Conservation (phyloP, 2,113 vertebrate species). For the Hypomesus transpacificus region DNA sequence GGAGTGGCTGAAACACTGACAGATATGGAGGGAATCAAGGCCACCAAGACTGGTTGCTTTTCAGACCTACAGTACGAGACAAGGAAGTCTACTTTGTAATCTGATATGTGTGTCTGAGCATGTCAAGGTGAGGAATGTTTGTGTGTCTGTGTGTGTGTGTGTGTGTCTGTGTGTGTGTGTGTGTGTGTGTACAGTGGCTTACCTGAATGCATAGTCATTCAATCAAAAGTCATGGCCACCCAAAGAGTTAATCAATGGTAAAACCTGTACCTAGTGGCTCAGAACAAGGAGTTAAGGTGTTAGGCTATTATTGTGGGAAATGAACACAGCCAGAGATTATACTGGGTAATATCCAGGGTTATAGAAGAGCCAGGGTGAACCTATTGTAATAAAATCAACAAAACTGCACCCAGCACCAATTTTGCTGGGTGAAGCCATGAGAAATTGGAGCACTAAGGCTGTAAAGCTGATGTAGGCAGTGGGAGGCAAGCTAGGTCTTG, state of each 20-base stretch:
- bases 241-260: constrained; percentile 15
- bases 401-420: background rate
- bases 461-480: constrained; percentile 8
- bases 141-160: background rate
- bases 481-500: background rate
- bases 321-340: background rate
- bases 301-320: constrained; percentile 21
- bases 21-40: constrained; percentile 10
- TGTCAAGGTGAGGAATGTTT: background rate
- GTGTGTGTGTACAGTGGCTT: background rate
- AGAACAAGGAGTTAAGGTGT: constrained; percentile 23
- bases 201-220: background rate
- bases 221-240: constrained; percentile 22
- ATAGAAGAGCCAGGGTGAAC: background rate
- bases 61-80: background rate
- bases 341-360: background rate
- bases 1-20: background rate
- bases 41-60: background rate
- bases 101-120: background rate
- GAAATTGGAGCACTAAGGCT: constrained; percentile 17
- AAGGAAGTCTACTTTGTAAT: background rate
- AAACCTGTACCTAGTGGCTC: constrained; percentile 14
- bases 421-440: background rate
- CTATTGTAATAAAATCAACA: background rate
- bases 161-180: no score